Conservation (phyloP, 37 sponge, comb jelly and placozoan species). For the Petrosia ficiformis region DNA sequence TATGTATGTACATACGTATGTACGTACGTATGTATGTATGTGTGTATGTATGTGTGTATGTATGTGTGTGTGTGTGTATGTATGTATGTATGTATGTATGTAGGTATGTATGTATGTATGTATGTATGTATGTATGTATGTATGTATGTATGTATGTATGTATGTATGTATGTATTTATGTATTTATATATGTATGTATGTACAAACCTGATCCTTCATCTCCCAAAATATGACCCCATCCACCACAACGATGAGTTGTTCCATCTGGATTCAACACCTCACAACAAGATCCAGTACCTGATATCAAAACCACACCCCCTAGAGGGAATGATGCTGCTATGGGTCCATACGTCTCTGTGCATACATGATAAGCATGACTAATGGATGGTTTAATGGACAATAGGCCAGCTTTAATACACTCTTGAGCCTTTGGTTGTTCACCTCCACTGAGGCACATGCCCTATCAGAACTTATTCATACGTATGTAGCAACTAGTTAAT, state of each 20-base stretch:
- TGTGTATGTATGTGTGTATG: not conserved
- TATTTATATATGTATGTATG: not conserved
- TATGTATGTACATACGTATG: not conserved
- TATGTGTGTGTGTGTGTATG: not conserved
- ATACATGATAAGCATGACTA: conserved; percentile 50
- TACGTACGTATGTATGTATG: conserved; percentile 21
- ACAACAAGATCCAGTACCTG: conserved; percentile 97
- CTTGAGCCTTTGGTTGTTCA: conserved; percentile 77
- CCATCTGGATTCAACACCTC: conserved; percentile 75
- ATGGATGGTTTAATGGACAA: conserved; percentile 43
- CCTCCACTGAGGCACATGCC: conserved; percentile 95
- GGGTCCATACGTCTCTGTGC: conserved; percentile 95
- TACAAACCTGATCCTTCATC: conserved; percentile 92
- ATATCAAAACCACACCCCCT: conserved; percentile 96
- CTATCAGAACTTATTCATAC: conserved; percentile 17
- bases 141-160: not conserved
- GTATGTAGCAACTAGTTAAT: not conserved
- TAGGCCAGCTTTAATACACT: conserved; percentile 65
- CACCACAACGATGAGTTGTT: conserved; percentile 83
- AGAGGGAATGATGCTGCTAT: conserved; percentile 79
- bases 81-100: not conserved
- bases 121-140: not conserved
- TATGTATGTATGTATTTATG: not conserved
- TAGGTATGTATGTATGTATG: not conserved
- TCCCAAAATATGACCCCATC: conserved; percentile 98